These are phyloP conservation scores for Bombus waltoni DNA, from an alignment of 1,140 invertebrate species.

Conservation along the genomic window DNA sequence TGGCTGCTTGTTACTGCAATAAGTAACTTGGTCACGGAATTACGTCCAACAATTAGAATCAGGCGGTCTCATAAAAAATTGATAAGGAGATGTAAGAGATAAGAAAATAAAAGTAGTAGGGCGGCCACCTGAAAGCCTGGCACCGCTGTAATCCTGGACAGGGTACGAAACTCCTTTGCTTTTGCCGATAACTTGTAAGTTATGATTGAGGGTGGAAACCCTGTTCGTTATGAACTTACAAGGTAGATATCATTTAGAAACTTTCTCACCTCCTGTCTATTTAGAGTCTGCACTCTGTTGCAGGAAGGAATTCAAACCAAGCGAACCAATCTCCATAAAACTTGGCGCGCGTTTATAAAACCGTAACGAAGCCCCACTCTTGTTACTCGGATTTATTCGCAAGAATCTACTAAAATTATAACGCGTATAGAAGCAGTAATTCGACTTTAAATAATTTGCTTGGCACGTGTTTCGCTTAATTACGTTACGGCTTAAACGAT, in stretches of 20 bases:
- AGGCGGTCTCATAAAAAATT: not conserved
- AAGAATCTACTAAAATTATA: not conserved
- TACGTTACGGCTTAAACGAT: too few species aligned
- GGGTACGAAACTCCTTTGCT: constrained; percentile 17
- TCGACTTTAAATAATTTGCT: too few species aligned
- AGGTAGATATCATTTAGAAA: constrained; percentile 40
- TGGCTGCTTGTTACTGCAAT: not conserved
- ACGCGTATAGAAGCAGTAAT: too few species aligned
- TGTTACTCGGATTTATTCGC: not conserved
- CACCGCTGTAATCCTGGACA: not conserved
- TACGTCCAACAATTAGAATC: not conserved
- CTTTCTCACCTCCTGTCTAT: constrained; percentile 34
- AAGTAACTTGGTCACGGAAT: not conserved
- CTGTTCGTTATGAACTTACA: constrained; percentile 35
- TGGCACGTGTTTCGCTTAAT: too few species aligned
- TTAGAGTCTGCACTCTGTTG: not conserved
- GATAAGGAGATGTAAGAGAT: not conserved
- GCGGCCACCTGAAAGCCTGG: not conserved
- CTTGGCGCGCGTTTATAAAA: not conserved
- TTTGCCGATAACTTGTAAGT: constrained; percentile 32
- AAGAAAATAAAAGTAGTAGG: not conserved
- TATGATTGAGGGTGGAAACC: constrained; percentile 40
- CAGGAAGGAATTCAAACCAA: not conserved
- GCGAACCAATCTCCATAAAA: constrained; percentile 30
- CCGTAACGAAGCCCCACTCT: not conserved